These are phyloP conservation scores for Melopsittacus undulatus DNA, from an alignment of 2,797 vertebrate species.

Conservation along the genomic window DNA sequence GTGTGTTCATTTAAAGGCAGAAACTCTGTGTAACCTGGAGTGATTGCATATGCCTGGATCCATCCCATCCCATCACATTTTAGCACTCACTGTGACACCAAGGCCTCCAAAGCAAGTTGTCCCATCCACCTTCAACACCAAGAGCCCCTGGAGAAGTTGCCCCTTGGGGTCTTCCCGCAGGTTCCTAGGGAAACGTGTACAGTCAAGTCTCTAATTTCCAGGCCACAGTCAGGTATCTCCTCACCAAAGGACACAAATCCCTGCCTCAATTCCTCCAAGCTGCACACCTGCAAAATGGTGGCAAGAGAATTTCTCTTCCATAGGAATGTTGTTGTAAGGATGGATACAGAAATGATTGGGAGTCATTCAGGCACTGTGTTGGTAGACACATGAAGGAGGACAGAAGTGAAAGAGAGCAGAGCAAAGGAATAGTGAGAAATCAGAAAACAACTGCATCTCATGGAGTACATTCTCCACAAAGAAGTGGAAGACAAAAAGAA, in stretches of 20 bases:
- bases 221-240: not conserved
- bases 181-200: not conserved
- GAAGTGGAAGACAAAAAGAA: not conserved
- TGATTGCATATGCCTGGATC: fast-evolving
- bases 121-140: not conserved
- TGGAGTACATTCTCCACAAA: not conserved
- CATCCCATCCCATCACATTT: not conserved
- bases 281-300: not conserved
- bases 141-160: not conserved
- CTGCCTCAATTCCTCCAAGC: not conserved
- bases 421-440: not conserved
- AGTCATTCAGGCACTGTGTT: not conserved
- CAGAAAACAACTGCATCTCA: not conserved
- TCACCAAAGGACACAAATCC: not conserved
- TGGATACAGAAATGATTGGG: not conserved
- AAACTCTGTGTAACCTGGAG: not conserved
- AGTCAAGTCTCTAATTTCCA: not conserved
- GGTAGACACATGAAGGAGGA: not conserved
- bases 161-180: not conserved
- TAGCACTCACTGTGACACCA: not conserved
- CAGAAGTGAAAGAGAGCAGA: not conserved
- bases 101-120: not conserved
- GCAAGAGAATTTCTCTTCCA: not conserved
- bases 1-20: not conserved
- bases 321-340: no score